Base-by-base conservation (phyloP, 2,888 invertebrate genomes). In the Coleophora deauratella region DNA sequence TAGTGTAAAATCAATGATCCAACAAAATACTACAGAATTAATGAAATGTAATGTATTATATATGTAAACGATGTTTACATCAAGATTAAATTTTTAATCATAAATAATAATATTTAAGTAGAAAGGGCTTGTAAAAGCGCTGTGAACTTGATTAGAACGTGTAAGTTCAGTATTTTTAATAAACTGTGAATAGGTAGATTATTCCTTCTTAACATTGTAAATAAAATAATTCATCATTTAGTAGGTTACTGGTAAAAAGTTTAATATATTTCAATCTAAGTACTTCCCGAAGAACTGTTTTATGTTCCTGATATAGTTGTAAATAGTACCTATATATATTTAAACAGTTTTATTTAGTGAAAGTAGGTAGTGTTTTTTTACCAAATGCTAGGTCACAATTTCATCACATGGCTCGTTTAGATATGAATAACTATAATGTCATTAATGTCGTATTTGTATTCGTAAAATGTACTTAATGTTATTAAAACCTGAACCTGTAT, bases 291-390 rank as follows among this genome's bases (percentile, higher is more conserved):
- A 67, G 74, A 75, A 80, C 81, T 81, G 77, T 79, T 78, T 81
- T 84, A 78, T 82, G 85, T 85, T 85, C 85, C 81, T 84, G 77
- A 69, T 57, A 76, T 82, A 81, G 79, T 73, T 82, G 79, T 84
- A 81, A 72, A 82, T 82, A 64, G 62, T 74, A 74, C 72, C 68
- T 71, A 73, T 67, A 60, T 51, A 4, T 4, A 33, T 27, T 15
- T 53, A 51, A 40, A 40, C 27, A 31, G 27, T 35, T 2, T 40
- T 48, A 11, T 43, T 41, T 47, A 42, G 39, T 43, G 40, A 37
- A 37, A 12, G 31, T 59, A 54, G 59, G 62, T 74, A 72, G 61
- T 53, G 56, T 52, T 66, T 69, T 57, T 65, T 63, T 66, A 61
- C 3, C 21, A 21, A 21, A 21, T 21, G 21, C 21, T 21, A 21